Conservation (phyloP, 2,888 invertebrate species). For the Polymixis lichenea region DNA sequence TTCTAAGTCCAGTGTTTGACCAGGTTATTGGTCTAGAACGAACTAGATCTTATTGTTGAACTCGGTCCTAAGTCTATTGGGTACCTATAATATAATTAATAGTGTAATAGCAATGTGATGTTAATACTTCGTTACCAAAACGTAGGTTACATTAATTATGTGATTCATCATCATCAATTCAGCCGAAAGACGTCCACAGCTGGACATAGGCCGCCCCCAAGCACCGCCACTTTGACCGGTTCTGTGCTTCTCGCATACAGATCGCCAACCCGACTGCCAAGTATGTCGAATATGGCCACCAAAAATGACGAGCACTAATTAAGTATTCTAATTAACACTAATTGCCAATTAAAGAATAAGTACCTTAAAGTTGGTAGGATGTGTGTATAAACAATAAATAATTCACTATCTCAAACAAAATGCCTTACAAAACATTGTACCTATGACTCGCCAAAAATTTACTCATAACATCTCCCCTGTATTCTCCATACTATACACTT, state of each 20-base stretch:
- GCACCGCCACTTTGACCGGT: too few relatives aligned
- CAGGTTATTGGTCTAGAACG: constrained; percentile 11
- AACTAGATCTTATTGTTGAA: background rate
- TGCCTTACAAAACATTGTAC: background rate
- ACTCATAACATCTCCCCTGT: background rate
- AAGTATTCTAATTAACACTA: background rate
- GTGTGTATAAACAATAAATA: background rate
- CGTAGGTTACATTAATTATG: background rate
- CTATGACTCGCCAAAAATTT: background rate
- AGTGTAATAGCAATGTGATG: too few relatives aligned
- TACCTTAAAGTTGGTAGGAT: background rate
- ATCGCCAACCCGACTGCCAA: too few relatives aligned
- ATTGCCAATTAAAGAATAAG: background rate
- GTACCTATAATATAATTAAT: too few relatives aligned
- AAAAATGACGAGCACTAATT: background rate
- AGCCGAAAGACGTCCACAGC: too few relatives aligned
- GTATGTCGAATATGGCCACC: too few relatives aligned
- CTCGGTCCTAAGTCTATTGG: background rate
- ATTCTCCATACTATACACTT: too few relatives aligned
- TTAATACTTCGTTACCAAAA: background rate
- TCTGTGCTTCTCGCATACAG: too few relatives aligned
- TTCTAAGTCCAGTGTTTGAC: constrained; percentile 17
- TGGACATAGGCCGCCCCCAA: too few relatives aligned
- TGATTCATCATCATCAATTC: too few relatives aligned
- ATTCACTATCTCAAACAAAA: background rate